Percentiles rank a stretch among this genome's conserved stretches.
Evolutionary conservation across 2,888 invertebrate species (phyloP).

Genomic region (Rhorus exstirpatorius): DNA sequence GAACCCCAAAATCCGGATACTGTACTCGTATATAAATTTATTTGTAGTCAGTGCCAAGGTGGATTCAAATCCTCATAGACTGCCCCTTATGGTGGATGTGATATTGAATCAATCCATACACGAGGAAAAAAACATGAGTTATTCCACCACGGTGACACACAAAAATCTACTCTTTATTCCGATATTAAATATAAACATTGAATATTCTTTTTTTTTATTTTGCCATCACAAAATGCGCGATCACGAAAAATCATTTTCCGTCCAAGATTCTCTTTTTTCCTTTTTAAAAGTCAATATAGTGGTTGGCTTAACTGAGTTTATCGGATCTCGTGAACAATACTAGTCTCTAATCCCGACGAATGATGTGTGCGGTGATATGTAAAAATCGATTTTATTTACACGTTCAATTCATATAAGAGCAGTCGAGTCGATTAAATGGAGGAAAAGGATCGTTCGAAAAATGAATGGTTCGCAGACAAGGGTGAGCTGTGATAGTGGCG

Average conservation of each 20-base stretch:
- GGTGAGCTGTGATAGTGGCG: not conserved
- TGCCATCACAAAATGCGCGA: no score
- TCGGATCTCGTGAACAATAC: not conserved
- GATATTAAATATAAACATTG: no score
- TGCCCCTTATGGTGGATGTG: not conserved
- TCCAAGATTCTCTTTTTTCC: no score
- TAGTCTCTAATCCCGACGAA: not conserved
- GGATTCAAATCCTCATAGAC: no score
- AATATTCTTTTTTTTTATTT: no score
- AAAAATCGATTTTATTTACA: not conserved
- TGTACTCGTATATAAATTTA: not conserved
- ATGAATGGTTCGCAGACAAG: conserved; percentile 1
- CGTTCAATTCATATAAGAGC: not conserved
- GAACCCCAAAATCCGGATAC: conserved; percentile 34
- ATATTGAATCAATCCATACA: no score
- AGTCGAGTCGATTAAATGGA: not conserved
- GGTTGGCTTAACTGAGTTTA: no score
- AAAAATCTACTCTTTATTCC: no score
- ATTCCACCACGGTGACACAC: no score
- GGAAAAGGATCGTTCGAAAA: not conserved
- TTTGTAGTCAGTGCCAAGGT: not conserved
- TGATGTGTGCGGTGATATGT: not conserved
- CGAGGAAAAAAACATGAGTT: no score
- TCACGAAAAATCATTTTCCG: no score
- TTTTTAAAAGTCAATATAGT: no score